Evolutionary conservation across 2,113 vertebrate species (phyloP).

Genomic region (Gobiocypris rarus): DNA sequence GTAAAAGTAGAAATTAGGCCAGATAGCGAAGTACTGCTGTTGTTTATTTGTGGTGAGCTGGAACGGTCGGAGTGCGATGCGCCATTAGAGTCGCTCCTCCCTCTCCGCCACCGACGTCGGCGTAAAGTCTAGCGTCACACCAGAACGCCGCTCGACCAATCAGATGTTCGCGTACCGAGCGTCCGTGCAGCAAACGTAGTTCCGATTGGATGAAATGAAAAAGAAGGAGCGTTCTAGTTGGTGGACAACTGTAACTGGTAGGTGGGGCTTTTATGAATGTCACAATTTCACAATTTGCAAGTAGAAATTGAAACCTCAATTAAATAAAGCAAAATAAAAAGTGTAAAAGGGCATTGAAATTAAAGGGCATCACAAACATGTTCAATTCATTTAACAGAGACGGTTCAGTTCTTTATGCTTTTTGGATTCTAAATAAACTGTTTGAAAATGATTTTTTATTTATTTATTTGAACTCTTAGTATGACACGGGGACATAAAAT

Average conservation of each 20-base stretch:
- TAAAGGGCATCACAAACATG: not conserved
- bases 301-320: no score
- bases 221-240: conserved; percentile 6
- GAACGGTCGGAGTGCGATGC: conserved; percentile 41
- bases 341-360: not conserved
- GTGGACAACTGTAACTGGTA: not conserved
- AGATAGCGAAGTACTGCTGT: not conserved
- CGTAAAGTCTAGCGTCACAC: conserved; percentile 24
- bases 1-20: not conserved
- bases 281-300: no score
- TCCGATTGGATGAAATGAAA: conserved; percentile 1
- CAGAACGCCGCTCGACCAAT: conserved; percentile 21
- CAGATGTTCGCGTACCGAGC: not conserved
- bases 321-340: no score
- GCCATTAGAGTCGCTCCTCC: conserved; percentile 47
- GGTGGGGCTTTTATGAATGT: not conserved
- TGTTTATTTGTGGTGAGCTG: conserved; percentile 45
- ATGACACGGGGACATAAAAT: not conserved
- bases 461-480: not conserved
- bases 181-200: not conserved
- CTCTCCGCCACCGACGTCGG: conserved; percentile 29
- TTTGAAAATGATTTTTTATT: no score
- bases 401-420: not conserved
- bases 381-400: not conserved
- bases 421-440: no score